Evolutionary conservation across 30 jellyfish, hydroid and myxozoan genomes (phyloP).

Genomic region (Phacellophora camtschatica): DNA sequence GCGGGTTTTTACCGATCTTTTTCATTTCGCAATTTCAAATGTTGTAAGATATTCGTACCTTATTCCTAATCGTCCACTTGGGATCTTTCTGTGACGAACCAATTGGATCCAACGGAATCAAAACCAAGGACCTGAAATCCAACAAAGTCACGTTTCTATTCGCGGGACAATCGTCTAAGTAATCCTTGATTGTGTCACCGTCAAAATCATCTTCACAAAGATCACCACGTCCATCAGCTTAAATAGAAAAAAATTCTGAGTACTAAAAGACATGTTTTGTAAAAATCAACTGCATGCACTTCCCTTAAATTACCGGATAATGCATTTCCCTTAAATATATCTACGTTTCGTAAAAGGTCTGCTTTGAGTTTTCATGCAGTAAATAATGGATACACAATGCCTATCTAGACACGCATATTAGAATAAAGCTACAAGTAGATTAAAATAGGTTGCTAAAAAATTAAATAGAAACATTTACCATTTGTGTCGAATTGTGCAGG

Average conservation of each 20-base stretch:
- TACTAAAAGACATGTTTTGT: no score
- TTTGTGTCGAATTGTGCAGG: conserved; percentile 75
- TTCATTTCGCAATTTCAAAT: no score
- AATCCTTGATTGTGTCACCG: conserved; percentile 75
- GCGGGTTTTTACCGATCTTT: no score
- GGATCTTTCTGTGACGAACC: conserved; percentile 85
- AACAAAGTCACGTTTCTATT: conserved; percentile 55
- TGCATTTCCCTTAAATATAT: no score
- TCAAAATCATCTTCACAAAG: conserved; percentile 84
- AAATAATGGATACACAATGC: no score
- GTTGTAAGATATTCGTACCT: conserved; percentile 37
- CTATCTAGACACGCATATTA: no score
- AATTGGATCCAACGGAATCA: conserved; percentile 84
- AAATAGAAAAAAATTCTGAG: not conserved
- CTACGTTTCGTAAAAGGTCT: no score
- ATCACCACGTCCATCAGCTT: conserved; percentile 86
- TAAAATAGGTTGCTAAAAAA: no score
- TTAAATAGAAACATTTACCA: not conserved
- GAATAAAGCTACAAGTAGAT: no score
- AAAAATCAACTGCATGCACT: no score
- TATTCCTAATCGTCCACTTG: conserved; percentile 69
- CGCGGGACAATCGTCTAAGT: conserved; percentile 82
- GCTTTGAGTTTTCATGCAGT: no score
- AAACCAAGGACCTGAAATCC: conserved; percentile 75
- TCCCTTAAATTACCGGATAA: no score